These are phyloP conservation scores for Apistogramma diplotaenia DNA, from an alignment of 2,113 vertebrate genomes.

Conservation along the genomic window DNA sequence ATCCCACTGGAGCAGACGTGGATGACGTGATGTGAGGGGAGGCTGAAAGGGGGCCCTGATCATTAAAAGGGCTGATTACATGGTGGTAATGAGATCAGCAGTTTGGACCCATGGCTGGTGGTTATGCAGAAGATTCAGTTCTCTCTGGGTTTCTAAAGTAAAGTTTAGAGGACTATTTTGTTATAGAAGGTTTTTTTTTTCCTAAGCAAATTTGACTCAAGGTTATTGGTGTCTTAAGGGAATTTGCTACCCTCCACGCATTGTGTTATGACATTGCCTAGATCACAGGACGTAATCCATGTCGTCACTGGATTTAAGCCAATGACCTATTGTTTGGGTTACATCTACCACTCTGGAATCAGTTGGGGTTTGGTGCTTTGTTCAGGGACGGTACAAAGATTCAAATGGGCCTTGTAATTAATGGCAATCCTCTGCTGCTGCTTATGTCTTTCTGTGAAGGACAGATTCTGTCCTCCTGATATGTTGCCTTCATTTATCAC, in stretches of 20 bases:
- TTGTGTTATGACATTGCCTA: conserved; percentile 11
- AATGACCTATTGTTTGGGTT: background rate
- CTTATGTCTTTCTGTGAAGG: background rate
- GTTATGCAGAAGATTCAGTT: conserved; percentile 28
- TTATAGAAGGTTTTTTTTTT: conserved; percentile 6
- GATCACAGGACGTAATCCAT: background rate
- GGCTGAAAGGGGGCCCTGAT: conserved; percentile 35
- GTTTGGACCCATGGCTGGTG: conserved; percentile 54
- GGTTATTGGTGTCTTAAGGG: background rate
- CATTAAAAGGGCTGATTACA: conserved; percentile 69
- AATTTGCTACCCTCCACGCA: background rate
- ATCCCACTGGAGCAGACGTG: conserved; percentile 64
- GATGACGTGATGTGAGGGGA: conserved; percentile 53
- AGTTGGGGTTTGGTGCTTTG: background rate
- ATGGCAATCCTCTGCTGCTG: background rate
- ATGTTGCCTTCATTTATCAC: conserved; percentile 49
- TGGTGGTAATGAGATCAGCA: conserved; percentile 69
- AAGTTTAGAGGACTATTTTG: conserved; percentile 32
- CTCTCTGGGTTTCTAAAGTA: conserved; percentile 3
- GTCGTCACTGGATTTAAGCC: background rate
- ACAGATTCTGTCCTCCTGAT: background rate
- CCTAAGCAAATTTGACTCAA: conserved; percentile 11
- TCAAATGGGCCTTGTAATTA: background rate
- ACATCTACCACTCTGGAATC: background rate
- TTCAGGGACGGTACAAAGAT: background rate